Conservation (phyloP, 2,113 vertebrate species). For the Pelvicachromis taeniatus region DNA sequence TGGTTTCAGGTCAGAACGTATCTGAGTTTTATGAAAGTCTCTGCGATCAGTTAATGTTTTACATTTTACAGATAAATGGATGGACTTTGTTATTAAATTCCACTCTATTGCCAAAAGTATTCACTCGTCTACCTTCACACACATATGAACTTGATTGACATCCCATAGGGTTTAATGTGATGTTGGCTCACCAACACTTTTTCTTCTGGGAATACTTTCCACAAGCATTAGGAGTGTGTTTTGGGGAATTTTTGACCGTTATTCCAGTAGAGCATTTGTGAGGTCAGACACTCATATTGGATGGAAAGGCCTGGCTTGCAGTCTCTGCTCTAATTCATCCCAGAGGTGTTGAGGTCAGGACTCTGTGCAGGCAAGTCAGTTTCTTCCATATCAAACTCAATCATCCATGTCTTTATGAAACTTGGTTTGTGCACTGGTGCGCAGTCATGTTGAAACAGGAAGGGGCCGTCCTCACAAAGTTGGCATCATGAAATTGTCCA, state of each 20-base stretch:
- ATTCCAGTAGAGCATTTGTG: background rate
- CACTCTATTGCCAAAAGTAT: background rate
- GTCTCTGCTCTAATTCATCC: background rate
- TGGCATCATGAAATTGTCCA: background rate
- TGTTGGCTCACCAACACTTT: background rate
- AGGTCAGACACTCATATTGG: background rate
- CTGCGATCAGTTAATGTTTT: background rate
- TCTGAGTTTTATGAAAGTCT: background rate
- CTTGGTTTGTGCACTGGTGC: background rate
- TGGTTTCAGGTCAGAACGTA: background rate
- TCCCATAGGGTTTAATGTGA: background rate
- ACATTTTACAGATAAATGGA: background rate
- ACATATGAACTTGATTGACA: background rate
- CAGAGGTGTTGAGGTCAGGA: background rate
- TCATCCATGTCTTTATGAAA: background rate
- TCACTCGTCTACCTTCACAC: background rate
- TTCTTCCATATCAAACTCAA: background rate
- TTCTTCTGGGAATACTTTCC: background rate
- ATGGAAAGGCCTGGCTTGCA: background rate
- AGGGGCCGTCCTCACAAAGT: background rate
- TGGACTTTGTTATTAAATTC: background rate
- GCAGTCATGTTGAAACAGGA: background rate
- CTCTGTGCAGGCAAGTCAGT: background rate
- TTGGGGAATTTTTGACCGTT: no score
- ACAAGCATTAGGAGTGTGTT: background rate